Base-by-base conservation (phyloP, 2,888 invertebrate genomes). In the Trichopoda pennipes region DNA sequence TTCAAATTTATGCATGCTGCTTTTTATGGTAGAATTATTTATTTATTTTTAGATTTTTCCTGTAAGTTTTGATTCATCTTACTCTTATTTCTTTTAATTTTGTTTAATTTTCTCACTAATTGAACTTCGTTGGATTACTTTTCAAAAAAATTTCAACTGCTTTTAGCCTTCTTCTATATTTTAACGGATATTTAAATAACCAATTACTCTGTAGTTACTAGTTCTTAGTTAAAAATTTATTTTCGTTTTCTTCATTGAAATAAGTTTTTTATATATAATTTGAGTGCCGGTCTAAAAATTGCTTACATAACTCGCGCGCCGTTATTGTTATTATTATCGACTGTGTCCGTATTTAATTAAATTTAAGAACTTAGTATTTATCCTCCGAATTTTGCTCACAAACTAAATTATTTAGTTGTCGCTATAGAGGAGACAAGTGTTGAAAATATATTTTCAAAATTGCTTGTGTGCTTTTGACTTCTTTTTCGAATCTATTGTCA, bases 361-460 rank as follows among this genome's bases (percentile, higher is more conserved):
- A 47, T 76, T 63, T 4, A 16, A 69, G 12, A 69, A 68, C 55
- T 73, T 80, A 78, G 82, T 86, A 86, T 87, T 86, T 85, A 86
- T 89, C 88, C 87, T 85, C 85, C 87, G 87, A 89, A 89, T 88
- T 89, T 87, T 88, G 85, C 88, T 87, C 86, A 86, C 86, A 87
- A 88, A 90, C 90, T 89, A 84, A 89, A 73, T 23, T 49, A 84
- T 83, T 77, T 61, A 61, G 69, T 61, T 81, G 79, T 80, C 72
- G 77, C 74, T 66, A 51, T 44, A 44, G 69, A 63, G 28, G 10
- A 55, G 68, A 74, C 53, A 76, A 75, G 56, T 69, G 58, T 75
- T 73, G 64, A 66, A 28, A 28, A 42, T 53, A 53, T 53, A 66
- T 75, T 9, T 53, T 66, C 78, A 70, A 44, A 42, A 42, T 69